Conservation (phyloP, 2,888 invertebrate species). For the Sepioteuthis lessoniana region DNA sequence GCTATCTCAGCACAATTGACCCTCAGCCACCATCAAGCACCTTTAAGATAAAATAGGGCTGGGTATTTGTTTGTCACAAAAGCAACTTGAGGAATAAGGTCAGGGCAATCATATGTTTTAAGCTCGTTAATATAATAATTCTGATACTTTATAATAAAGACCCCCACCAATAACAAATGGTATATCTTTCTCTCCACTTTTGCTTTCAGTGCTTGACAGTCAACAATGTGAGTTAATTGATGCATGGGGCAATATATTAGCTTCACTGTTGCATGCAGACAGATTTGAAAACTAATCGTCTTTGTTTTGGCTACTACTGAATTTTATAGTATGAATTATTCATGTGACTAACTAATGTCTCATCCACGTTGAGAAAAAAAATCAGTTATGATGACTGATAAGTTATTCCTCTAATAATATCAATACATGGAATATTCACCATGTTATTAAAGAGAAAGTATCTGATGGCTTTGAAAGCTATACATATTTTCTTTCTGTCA, state of each 20-base stretch:
- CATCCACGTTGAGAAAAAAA: not conserved
- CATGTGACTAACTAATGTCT: not conserved
- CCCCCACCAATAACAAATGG: too few relatives aligned
- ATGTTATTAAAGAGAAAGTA: not conserved
- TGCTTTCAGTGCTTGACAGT: not conserved
- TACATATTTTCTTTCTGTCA: not conserved
- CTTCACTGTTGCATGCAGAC: not conserved
- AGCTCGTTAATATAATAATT: too few relatives aligned
- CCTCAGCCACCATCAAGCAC: too few relatives aligned
- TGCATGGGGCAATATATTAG: not conserved
- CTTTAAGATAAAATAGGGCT: too few relatives aligned
- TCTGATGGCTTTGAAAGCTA: not conserved
- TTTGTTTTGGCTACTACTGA: not conserved
- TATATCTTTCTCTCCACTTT: too few relatives aligned
- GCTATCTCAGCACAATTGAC: too few relatives aligned
- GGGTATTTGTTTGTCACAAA: too few relatives aligned
- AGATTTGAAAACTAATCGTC: slow-evolving; percentile 1
- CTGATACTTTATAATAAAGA: too few relatives aligned
- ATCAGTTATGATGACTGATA: not conserved
- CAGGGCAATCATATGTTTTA: too few relatives aligned
- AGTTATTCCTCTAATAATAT: not conserved
- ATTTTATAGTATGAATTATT: slow-evolving; percentile 5
- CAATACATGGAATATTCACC: not conserved
- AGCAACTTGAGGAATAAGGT: too few relatives aligned
- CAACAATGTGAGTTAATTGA: not conserved